phyloP scores from a whole-genome alignment of 2,797 vertebrate genomes.

The Trachops cirrhosus region DNA sequence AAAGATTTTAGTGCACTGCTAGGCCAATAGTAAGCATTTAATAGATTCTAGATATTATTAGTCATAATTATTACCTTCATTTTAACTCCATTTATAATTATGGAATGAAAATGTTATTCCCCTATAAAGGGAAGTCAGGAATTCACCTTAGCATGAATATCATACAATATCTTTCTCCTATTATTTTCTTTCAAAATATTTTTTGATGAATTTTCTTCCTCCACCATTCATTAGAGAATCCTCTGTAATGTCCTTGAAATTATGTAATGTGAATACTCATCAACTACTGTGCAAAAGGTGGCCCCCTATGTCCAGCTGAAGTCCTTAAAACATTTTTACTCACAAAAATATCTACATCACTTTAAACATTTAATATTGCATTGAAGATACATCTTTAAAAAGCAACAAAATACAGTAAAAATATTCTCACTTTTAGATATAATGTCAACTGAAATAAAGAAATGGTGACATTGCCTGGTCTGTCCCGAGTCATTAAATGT shows the following conservation, averaged over 20 bases:
- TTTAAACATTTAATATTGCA: not conserved
- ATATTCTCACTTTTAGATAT: not conserved
- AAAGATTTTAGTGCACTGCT: not conserved
- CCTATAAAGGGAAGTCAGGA: constrained; percentile 4
- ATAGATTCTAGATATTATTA: constrained; percentile 36
- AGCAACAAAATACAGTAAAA: not conserved
- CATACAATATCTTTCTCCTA: not conserved
- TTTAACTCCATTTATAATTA: constrained; percentile 38
- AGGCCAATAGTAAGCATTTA: not conserved
- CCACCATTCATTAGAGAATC: not conserved
- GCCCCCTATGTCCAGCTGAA: not conserved
- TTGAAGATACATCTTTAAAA: not conserved
- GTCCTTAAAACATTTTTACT: not conserved
- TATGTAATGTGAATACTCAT: not conserved
- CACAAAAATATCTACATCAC: not conserved
- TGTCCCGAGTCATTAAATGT: not conserved
- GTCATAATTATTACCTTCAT: constrained; percentile 40
- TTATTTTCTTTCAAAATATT: not conserved
- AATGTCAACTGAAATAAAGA: not conserved
- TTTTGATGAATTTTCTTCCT: not conserved
- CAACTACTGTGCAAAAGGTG: not conserved
- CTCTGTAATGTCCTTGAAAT: not conserved
- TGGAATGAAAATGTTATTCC: constrained; percentile 11
- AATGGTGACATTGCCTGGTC: not conserved
- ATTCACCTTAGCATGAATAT: not conserved